phyloP scores from a whole-genome alignment of 2,888 invertebrate species.

The Imbricaverruca yamaguchii region DNA sequence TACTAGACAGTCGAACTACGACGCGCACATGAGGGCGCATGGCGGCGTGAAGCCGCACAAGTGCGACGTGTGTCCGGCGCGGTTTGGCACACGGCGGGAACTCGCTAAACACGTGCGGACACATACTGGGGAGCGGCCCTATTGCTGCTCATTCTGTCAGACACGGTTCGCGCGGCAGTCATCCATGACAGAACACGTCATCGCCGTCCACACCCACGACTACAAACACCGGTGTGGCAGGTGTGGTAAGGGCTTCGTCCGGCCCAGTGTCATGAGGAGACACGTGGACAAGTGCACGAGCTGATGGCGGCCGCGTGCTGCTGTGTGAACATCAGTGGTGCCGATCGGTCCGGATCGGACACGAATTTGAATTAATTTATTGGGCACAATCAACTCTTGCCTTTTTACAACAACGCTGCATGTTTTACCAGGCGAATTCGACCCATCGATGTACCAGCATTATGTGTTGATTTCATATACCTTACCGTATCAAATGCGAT shows the following conservation, averaged over 20 bases:
- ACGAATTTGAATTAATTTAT: too few relatives aligned
- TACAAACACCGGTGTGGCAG: not conserved
- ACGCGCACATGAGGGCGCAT: not conserved
- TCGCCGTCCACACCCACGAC: not conserved
- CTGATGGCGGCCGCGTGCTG: too few relatives aligned
- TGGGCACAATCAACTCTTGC: too few relatives aligned
- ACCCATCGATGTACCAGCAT: too few relatives aligned
- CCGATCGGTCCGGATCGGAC: too few relatives aligned
- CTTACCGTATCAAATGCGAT: too few relatives aligned
- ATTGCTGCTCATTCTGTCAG: not conserved
- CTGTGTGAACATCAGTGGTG: too few relatives aligned
- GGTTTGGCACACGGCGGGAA: not conserved
- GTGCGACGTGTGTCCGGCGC: not conserved
- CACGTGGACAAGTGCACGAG: not conserved
- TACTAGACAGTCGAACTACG: not conserved
- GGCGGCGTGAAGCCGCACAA: not conserved
- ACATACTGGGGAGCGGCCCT: slow-evolving; percentile 4
- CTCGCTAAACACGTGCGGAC: not conserved
- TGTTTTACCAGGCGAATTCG: too few relatives aligned
- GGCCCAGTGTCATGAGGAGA: not conserved
- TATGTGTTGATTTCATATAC: too few relatives aligned
- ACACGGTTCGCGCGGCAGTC: not conserved
- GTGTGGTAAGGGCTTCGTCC: not conserved
- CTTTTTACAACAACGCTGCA: too few relatives aligned
- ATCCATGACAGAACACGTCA: not conserved